Base-by-base conservation (phyloP, 2,888 invertebrate species). In the Elgonia sp. region DNA sequence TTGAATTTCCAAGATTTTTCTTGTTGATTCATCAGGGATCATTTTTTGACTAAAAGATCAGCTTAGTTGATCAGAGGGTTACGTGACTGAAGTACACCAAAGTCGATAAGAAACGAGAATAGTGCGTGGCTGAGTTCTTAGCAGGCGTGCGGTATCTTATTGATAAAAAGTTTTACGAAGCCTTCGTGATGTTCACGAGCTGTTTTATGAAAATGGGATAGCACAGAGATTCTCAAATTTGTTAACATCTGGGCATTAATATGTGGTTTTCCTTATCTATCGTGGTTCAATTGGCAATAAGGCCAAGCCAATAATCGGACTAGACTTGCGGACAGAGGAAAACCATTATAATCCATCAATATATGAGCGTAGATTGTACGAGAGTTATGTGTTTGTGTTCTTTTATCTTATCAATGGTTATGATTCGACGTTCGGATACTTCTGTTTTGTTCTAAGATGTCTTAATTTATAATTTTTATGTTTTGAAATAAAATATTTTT, bases 381-480 rank as follows among this genome's bases (percentile, higher is more conserved):
- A 65, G 3, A 57, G 14, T 62, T 12, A 18, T 65, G n/a, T 18
- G 40, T 65, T 65, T 65, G 65, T 65, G 10, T 65, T 39, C 18
- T 65, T 65, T 65, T 65, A 65, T 65, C 65, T 65, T 65, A 65
- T 65, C 65, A 40, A 18, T 40, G 40, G 8, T 65, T 40, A 65
- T 40, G 39, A 29, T 40, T 65, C 40, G 65, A 62, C 37, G 37
- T 62, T 37, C 18, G 14, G 46, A 46, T 46, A 46, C 2, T 46
- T 46, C 2, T 46, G 1, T 12, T 46, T 46, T 12, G 3, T 46
- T 46, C 46, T 46, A 46, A 7, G 7, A 46, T 46, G 46, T 46
- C 29, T 29, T 29, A 29, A 29, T 29, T 29, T 29, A 29, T 29
- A 29, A 29, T 29, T 29, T 29, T 1, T 29, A 29, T 29, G 29